Evolutionary conservation across 2,888 invertebrate species (phyloP).

Genomic region (Trachelus stipa): DNA sequence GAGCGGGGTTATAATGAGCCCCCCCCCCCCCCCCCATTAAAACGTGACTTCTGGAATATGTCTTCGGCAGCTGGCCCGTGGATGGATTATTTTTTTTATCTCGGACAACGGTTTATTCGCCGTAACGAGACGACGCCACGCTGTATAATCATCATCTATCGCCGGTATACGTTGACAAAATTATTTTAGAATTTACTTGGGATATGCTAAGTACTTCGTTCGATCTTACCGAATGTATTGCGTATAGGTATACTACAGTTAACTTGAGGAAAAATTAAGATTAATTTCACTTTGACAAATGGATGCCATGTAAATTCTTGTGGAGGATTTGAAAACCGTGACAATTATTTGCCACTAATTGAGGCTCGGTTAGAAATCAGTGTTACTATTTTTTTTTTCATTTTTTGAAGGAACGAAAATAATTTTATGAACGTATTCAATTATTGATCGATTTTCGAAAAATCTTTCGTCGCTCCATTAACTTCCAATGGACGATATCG

Average conservation of each 20-base stretch:
- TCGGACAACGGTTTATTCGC: conserved; percentile 37
- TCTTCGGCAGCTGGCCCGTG: conserved; percentile 48
- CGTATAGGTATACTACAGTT: not conserved
- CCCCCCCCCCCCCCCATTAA: conserved; percentile 37
- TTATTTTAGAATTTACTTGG: too few relatives aligned
- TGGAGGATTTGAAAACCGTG: too few relatives aligned
- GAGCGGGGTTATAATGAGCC: conserved; percentile 56
- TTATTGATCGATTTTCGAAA: not conserved
- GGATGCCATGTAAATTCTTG: not conserved
- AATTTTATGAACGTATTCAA: not conserved
- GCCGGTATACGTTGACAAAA: too few relatives aligned
- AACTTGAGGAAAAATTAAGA: not conserved
- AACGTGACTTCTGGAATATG: conserved; percentile 54
- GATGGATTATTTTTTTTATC: conserved; percentile 44
- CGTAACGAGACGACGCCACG: conserved; percentile 34
- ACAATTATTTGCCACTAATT: not conserved
- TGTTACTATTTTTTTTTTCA: not conserved
- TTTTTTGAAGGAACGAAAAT: not conserved
- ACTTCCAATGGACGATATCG: too few relatives aligned
- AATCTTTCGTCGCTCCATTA: too few relatives aligned
- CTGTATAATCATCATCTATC: conserved; percentile 25
- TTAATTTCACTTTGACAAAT: not conserved
- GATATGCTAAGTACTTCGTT: too few relatives aligned
- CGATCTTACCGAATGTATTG: not conserved
- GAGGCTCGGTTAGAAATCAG: not conserved